Percentiles rank a stretch among this genome's conserved stretches.
Evolutionary conservation across 1,140 invertebrate genomes (phyloP).

Genomic region (Reticulitermes speratus): DNA sequence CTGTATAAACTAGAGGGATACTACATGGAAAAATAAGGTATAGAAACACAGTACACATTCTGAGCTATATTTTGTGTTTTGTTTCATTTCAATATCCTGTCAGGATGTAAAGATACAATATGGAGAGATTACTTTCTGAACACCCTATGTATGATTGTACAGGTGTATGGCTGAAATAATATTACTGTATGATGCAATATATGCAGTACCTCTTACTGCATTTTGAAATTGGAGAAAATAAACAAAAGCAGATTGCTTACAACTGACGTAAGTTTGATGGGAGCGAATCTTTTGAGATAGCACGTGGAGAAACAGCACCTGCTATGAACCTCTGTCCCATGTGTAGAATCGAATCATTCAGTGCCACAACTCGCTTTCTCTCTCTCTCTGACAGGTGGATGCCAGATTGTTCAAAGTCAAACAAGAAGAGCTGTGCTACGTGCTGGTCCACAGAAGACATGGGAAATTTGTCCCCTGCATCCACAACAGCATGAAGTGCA

Average conservation of each 20-base stretch:
- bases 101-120: no score
- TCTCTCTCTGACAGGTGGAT: conserved; percentile 85
- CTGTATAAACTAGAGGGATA: no score
- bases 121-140: no score
- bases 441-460: conserved; percentile 78
- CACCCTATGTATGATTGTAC: no score
- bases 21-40: no score
- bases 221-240: no score
- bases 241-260: conserved; percentile 55
- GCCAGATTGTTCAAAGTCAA: conserved; percentile 96
- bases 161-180: no score
- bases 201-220: no score
- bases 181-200: no score
- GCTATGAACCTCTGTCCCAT: conserved; percentile 85
- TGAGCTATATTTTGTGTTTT: no score
- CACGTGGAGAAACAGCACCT: conserved; percentile 64
- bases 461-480: conserved; percentile 65
- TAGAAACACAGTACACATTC: no score
- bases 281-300: conserved; percentile 62
- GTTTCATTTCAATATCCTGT: no score
- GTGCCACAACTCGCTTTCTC: conserved; percentile 72
- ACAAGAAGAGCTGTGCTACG: conserved; percentile 85
- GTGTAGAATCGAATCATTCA: conserved; percentile 81
- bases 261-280: conserved; percentile 70
- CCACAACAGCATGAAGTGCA: conserved; percentile 66